These are phyloP conservation scores for Plecotus auritus DNA, from an alignment of 2,113 vertebrate species.

Conservation along the genomic window DNA sequence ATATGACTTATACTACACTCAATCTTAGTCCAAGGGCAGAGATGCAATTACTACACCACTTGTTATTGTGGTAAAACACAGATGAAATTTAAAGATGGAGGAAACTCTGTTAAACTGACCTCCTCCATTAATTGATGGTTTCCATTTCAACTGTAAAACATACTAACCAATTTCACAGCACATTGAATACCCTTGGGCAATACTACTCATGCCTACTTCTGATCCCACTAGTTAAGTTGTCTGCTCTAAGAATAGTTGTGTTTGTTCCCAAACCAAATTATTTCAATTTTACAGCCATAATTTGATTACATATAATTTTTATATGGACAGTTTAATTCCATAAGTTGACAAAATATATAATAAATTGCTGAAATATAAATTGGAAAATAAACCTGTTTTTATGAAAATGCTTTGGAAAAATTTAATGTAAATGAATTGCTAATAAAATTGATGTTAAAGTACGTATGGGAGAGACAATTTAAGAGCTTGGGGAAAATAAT, in stretches of 20 bases:
- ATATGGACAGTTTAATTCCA: background rate
- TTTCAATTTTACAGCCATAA: background rate
- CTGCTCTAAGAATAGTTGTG: background rate
- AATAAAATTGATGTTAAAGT: background rate
- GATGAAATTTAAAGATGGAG: background rate
- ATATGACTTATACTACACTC: background rate
- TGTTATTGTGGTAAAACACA: background rate
- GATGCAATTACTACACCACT: background rate
- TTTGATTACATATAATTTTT: background rate
- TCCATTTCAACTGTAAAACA: background rate
- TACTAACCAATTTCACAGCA: background rate
- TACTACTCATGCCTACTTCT: background rate
- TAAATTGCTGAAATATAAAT: background rate
- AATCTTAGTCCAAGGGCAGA: background rate
- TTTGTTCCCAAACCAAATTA: background rate
- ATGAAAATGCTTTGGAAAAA: background rate
- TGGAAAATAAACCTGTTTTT: background rate
- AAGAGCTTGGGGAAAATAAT: background rate
- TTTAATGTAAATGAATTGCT: background rate
- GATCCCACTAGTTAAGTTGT: background rate
- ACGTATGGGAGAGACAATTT: background rate
- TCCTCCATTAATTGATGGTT: background rate
- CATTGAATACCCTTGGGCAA: background rate
- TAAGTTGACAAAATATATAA: background rate
- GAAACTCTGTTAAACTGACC: background rate